Percentiles rank a stretch among this genome's conserved stretches.
Evolutionary conservation across 2,888 invertebrate species (phyloP).

Genomic region (Brenthis hecate): DNA sequence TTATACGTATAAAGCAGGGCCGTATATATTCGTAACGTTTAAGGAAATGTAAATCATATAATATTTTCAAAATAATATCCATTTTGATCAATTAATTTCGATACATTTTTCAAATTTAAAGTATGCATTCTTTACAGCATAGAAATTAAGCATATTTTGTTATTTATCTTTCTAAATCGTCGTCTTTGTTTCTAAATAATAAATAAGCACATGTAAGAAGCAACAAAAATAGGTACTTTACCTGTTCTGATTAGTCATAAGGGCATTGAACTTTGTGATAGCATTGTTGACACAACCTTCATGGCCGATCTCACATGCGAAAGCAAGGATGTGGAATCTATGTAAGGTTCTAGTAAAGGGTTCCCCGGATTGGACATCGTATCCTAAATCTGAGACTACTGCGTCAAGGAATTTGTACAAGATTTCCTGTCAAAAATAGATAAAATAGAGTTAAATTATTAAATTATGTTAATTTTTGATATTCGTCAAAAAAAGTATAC

Average conservation of each 20-base stretch:
- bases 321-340: slow-evolving; percentile 74
- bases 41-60: too few relatives aligned
- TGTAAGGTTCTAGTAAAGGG: slow-evolving; percentile 60
- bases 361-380: slow-evolving; percentile 54
- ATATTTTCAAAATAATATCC: too few relatives aligned
- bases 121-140: too few relatives aligned
- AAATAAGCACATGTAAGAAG: background rate
- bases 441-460: background rate
- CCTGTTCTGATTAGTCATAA: slow-evolving; percentile 47
- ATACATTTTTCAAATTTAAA: too few relatives aligned
- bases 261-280: slow-evolving; percentile 53
- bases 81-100: too few relatives aligned
- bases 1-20: too few relatives aligned
- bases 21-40: too few relatives aligned
- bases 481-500: background rate
- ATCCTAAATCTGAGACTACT: slow-evolving; percentile 59
- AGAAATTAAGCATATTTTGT: too few relatives aligned
- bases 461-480: background rate
- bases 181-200: background rate
- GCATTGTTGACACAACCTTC: slow-evolving; percentile 76
- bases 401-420: slow-evolving; percentile 55
- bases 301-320: slow-evolving; percentile 85
- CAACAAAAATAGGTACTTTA: slow-evolving; percentile 35
- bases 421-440: slow-evolving; percentile 48
- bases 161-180: too few relatives aligned